Percentiles rank a stretch among this genome's conserved stretches.
phyloP scores from a whole-genome alignment of 2,888 invertebrate genomes.

The Lottia gigantea region DNA sequence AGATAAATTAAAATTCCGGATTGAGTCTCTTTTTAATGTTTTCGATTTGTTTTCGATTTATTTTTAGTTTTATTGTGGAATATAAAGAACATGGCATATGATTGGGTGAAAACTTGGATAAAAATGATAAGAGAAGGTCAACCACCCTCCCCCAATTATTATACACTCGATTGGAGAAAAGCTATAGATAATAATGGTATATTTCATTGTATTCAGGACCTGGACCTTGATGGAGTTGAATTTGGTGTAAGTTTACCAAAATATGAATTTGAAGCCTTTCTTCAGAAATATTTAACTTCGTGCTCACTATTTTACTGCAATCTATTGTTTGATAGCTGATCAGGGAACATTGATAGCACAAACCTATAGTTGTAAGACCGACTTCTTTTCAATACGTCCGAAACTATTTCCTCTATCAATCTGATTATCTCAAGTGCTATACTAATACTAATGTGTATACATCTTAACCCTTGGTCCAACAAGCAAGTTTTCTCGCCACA shows the following conservation, averaged over 20 bases:
- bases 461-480: no score
- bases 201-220: neutral
- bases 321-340: no score
- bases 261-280: neutral
- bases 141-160: neutral
- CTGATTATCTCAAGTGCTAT: neutral
- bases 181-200: neutral
- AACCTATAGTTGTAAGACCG: no score
- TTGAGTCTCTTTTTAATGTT: no score
- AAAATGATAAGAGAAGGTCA: neutral
- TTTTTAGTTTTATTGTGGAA: conserved; percentile 16
- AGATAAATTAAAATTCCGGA: no score
- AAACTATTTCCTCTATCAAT: neutral
- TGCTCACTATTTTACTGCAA: no score
- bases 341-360: no score
- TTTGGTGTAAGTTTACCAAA: conserved; percentile 14
- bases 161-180: neutral
- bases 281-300: no score
- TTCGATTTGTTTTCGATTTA: neutral
- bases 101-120: neutral
- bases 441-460: no score
- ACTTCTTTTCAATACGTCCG: no score
- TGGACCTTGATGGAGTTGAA: conserved; percentile 12
- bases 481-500: no score
- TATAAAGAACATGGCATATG: neutral